These are phyloP conservation scores for Anthonomus grandis DNA, from an alignment of 1,140 invertebrate species.

Conservation along the genomic window DNA sequence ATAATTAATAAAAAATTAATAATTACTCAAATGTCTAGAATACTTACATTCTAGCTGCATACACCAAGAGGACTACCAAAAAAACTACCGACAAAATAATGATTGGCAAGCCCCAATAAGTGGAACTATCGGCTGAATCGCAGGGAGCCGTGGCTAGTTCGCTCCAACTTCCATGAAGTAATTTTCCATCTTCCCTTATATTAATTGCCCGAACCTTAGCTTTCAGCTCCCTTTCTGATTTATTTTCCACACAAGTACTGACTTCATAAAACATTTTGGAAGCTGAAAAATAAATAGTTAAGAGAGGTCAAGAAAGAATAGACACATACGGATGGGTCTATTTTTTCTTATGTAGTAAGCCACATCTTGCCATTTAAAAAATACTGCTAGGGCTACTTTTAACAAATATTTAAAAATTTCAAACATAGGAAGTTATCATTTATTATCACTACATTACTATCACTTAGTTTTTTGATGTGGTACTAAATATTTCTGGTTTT, in stretches of 20 bases:
- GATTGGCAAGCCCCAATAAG: background rate
- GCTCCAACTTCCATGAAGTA: constrained; percentile 52
- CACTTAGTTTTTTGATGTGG: too few relatives aligned
- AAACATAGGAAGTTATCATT: too few relatives aligned
- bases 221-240: constrained; percentile 44
- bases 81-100: constrained; percentile 42
- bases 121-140: background rate
- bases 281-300: too few relatives aligned
- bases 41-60: constrained; percentile 49
- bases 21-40: background rate
- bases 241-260: constrained; percentile 45
- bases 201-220: constrained; percentile 40
- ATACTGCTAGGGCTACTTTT: too few relatives aligned
- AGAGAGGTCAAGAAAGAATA: too few relatives aligned
- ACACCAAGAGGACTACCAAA: constrained; percentile 40
- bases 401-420: too few relatives aligned
- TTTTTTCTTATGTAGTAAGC: too few relatives aligned
- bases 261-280: constrained; percentile 42
- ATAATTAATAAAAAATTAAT: background rate
- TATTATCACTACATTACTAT: too few relatives aligned
- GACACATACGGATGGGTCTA: too few relatives aligned
- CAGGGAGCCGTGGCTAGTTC: constrained; percentile 35
- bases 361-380: too few relatives aligned
- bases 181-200: constrained; percentile 22
- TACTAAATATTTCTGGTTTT: too few relatives aligned